A percentile compares a stretch with the other conserved stretches of the same genome.
These are phyloP conservation scores for Tympanuchus pallidicinctus DNA, from an alignment of 2,113 vertebrate genomes.

Conservation along the genomic window DNA sequence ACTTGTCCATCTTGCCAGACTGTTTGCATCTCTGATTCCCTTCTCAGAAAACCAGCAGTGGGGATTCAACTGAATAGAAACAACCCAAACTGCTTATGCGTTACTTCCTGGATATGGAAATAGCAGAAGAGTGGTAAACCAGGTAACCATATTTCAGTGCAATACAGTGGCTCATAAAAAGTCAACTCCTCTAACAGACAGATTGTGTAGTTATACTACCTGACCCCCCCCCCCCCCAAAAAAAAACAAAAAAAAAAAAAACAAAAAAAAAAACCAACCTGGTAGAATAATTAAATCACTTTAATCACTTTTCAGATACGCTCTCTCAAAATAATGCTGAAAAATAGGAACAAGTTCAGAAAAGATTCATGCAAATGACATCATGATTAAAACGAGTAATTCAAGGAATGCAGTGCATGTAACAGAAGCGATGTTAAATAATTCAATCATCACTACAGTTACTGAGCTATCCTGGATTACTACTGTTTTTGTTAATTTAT, in stretches of 20 bases:
- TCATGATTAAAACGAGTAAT: neutral
- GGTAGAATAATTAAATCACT: neutral
- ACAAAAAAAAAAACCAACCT: neutral
- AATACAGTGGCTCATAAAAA: neutral
- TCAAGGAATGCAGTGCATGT: neutral
- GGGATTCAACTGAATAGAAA: neutral
- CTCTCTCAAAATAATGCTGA: neutral
- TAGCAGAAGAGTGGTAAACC: neutral
- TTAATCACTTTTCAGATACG: neutral
- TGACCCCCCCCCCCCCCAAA: no score
- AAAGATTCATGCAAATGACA: fast-evolving
- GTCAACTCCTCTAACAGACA: neutral
- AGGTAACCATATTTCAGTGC: neutral
- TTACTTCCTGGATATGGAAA: neutral
- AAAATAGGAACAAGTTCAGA: neutral
- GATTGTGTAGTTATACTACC: neutral
- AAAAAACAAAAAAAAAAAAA: no score
- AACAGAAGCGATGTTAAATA: neutral
- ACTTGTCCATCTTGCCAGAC: neutral
- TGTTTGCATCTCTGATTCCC: neutral
- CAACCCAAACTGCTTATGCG: neutral
- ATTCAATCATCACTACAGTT: neutral
- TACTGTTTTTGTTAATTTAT: neutral
- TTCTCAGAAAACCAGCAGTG: neutral
- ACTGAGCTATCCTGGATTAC: neutral